Evolutionary conservation across 92 coral and sea anemone genomes (phyloP).

Genomic region (Metridium senile): DNA sequence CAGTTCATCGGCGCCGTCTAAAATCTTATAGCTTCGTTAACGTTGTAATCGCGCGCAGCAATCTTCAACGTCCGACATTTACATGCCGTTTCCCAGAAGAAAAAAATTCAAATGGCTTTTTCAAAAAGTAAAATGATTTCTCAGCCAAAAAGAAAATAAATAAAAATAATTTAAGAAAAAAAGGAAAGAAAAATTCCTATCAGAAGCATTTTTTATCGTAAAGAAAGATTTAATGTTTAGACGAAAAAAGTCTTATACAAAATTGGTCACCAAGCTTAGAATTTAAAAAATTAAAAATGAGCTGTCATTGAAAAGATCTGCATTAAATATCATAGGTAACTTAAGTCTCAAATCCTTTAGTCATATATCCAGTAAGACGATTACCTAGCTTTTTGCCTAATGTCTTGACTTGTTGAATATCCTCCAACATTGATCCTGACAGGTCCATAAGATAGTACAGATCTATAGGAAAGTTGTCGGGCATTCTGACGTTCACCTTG

Average conservation of each 20-base stretch:
- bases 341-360: neutral
- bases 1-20: neutral
- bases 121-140: too few species aligned
- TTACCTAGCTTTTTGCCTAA: constrained; percentile 85
- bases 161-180: too few species aligned
- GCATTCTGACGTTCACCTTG: constrained; percentile 80
- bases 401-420: constrained; percentile 63
- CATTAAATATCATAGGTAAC: neutral
- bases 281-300: too few species aligned
- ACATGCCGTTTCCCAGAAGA: too few species aligned
- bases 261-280: too few species aligned
- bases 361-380: neutral
- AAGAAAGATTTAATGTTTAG: too few species aligned
- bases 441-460: constrained; percentile 93
- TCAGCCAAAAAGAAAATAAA: too few species aligned
- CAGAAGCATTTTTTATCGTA: too few species aligned
- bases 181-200: too few species aligned
- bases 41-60: neutral
- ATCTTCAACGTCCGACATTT: neutral
- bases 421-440: constrained; percentile 89
- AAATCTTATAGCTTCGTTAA: neutral
- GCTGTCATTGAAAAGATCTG: too few species aligned
- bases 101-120: too few species aligned
- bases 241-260: too few species aligned
- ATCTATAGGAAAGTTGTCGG: constrained; percentile 94